These are phyloP conservation scores for Oxyruncus cristatus DNA, from an alignment of 2,113 vertebrate genomes.

Conservation along the genomic window DNA sequence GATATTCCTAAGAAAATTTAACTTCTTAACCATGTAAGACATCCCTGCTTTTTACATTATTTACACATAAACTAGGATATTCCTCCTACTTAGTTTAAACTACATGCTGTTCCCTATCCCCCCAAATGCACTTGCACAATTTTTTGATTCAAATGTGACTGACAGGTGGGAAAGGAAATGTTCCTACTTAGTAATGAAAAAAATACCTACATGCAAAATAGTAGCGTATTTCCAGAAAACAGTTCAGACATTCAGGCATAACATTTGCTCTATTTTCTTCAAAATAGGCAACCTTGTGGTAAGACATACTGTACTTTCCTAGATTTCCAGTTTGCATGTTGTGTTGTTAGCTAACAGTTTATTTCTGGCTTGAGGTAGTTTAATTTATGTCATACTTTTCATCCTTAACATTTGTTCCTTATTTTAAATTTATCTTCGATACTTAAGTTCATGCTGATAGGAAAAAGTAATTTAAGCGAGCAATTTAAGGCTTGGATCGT, in stretches of 20 bases:
- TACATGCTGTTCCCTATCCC: not conserved
- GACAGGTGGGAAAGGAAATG: not conserved
- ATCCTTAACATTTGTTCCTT: conserved; percentile 6
- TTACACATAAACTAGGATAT: not conserved
- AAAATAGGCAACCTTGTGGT: not conserved
- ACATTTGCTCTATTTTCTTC: not conserved
- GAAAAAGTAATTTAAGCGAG: not conserved
- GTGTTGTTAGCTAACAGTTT: not conserved
- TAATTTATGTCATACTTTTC: not conserved
- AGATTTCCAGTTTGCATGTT: not conserved
- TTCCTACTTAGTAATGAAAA: not conserved
- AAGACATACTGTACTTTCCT: not conserved
- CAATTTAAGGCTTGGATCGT: not conserved
- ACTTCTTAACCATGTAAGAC: not conserved
- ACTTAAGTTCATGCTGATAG: not conserved
- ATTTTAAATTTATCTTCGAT: conserved; percentile 2
- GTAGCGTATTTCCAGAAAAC: not conserved
- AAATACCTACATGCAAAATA: not conserved
- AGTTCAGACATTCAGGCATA: not conserved
- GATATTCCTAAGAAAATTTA: not conserved
- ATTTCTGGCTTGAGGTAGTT: not conserved
- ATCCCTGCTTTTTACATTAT: not conserved
- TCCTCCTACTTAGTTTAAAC: not conserved
- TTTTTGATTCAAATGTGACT: not conserved
- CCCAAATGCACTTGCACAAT: not conserved